phyloP scores from a whole-genome alignment of 2,113 vertebrate species.

The Atrichornis clamosus region DNA sequence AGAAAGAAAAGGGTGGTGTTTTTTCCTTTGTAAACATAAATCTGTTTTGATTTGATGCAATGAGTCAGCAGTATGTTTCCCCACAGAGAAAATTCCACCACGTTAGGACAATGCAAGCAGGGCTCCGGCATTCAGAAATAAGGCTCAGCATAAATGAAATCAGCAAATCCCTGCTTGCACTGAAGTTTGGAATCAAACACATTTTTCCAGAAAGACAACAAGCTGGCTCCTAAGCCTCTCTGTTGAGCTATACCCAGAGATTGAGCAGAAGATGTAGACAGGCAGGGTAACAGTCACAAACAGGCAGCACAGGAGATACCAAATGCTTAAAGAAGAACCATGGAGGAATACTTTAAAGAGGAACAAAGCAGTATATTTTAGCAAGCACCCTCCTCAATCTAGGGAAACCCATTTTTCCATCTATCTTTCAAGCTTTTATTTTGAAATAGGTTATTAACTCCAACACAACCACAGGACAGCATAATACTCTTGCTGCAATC shows the following conservation, averaged over 20 bases:
- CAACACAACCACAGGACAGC: background rate
- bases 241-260: background rate
- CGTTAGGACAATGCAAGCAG: constrained; percentile 30
- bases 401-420: background rate
- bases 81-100: constrained; percentile 47
- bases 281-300: background rate
- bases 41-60: constrained; percentile 36
- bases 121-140: background rate
- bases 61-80: constrained; percentile 55
- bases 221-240: background rate
- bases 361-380: background rate
- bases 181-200: background rate
- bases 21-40: background rate
- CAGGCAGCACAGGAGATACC: background rate
- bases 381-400: background rate
- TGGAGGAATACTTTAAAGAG: background rate
- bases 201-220: constrained; percentile 6
- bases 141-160: constrained; percentile 44
- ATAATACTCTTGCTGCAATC: background rate
- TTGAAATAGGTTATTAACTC: background rate
- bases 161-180: constrained; percentile 38
- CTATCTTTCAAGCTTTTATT: background rate
- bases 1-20: background rate
- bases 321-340: background rate
- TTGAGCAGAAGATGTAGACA: background rate